These are phyloP conservation scores for Lordiphosa andalusiaca DNA, from an alignment of 2,888 invertebrate genomes.

Conservation along the genomic window DNA sequence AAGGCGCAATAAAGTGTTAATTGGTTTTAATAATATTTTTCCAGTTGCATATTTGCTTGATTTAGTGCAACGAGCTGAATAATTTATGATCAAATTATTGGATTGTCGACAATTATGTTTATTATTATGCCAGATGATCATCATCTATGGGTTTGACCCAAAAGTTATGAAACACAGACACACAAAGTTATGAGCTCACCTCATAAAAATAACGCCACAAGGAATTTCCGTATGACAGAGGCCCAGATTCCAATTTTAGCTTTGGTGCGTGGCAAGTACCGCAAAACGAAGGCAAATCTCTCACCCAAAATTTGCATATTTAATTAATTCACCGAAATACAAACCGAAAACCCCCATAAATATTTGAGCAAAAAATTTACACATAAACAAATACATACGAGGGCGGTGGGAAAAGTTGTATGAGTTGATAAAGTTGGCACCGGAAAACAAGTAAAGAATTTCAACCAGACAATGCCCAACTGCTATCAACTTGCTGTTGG, in stretches of 20 bases:
- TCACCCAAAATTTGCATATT: conserved; percentile 59
- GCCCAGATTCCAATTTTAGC: conserved; percentile 50
- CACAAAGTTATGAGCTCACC: conserved; percentile 69
- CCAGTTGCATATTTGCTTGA: conserved; percentile 39
- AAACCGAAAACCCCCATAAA: background rate
- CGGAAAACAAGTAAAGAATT: no score
- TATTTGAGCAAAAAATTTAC: no score
- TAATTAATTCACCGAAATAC: conserved; percentile 58
- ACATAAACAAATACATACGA: no score
- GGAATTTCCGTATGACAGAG: conserved; percentile 60
- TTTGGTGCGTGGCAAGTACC: conserved; percentile 70
- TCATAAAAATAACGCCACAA: conserved; percentile 66
- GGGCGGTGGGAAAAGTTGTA: no score
- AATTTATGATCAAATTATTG: conserved; percentile 68
- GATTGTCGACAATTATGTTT: no score
- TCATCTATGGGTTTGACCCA: conserved; percentile 50
- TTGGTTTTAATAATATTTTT: conserved; percentile 65
- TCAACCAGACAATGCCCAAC: no score
- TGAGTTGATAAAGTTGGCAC: no score
- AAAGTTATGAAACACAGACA: conserved; percentile 18
- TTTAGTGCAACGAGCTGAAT: conserved; percentile 63
- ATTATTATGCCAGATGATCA: conserved; percentile 11
- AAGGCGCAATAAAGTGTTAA: conserved; percentile 73
- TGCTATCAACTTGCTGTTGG: no score
- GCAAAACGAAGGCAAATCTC: conserved; percentile 50